Evolutionary conservation across 2,888 invertebrate genomes (phyloP).

Genomic region (Euproctis similis): DNA sequence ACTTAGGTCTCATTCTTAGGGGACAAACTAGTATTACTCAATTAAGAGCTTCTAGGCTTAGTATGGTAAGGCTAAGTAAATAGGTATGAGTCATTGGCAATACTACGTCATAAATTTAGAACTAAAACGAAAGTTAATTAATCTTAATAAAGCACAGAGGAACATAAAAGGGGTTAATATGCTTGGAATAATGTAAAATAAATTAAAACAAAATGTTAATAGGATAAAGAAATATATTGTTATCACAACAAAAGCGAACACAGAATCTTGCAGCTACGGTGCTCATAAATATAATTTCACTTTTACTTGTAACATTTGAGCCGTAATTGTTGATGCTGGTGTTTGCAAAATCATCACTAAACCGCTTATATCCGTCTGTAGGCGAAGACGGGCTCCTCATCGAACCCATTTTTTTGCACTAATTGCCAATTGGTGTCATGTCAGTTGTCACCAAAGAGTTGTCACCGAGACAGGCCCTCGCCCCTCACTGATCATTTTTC

Average conservation of each 20-base stretch:
- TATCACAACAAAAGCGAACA: conserved; percentile 64
- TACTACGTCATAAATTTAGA: conserved; percentile 42
- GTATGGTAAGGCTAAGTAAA: conserved; percentile 28
- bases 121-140: conserved; percentile 31
- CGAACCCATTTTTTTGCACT: conserved; percentile 72
- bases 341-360: conserved; percentile 77
- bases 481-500: no score
- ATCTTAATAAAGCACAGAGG: conserved; percentile 25
- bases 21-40: no score
- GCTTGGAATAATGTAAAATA: conserved; percentile 36
- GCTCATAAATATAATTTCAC: conserved; percentile 59
- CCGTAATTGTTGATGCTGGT: conserved; percentile 77
- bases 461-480: no score
- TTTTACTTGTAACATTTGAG: conserved; percentile 78
- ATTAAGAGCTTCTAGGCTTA: conserved; percentile 38
- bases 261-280: conserved; percentile 60
- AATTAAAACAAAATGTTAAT: conserved; percentile 65
- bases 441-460: neutral
- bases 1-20: conserved; percentile 20
- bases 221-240: conserved; percentile 64
- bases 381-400: conserved; percentile 74
- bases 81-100: conserved; percentile 54
- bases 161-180: conserved; percentile 29
- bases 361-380: conserved; percentile 79
- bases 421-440: conserved; percentile 12